Conservation (phyloP, 2,888 invertebrate genomes). For the Acleris cristana region DNA sequence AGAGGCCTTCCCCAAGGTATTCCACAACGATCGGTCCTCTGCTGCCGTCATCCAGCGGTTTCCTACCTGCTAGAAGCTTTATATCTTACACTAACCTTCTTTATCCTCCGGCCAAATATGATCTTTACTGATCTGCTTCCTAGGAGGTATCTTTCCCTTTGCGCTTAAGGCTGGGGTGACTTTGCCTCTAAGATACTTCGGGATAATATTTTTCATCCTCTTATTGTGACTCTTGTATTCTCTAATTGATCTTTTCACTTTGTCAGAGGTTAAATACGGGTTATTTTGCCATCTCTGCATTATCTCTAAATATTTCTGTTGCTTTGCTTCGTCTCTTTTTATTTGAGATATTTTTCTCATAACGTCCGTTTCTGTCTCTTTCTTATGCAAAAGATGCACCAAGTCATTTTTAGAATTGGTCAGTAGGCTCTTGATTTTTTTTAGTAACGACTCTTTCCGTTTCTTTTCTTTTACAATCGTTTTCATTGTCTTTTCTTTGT, state of each 20-base stretch:
- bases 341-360: slow-evolving; percentile 55
- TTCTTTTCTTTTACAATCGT: slow-evolving; percentile 16
- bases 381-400: slow-evolving; percentile 49
- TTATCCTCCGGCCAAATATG: no score
- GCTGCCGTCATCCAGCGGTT: no score
- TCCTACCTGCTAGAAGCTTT: no score
- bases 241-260: slow-evolving; percentile 52
- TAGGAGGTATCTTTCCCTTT: slow-evolving; percentile 19
- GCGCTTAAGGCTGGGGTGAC: slow-evolving; percentile 52
- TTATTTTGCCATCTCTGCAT: slow-evolving; percentile 64
- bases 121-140: slow-evolving; percentile 33
- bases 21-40: no score
- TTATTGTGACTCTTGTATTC: slow-evolving; percentile 43
- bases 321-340: slow-evolving; percentile 51
- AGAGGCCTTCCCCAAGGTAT: no score
- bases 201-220: slow-evolving; percentile 66
- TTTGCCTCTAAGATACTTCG: slow-evolving; percentile 64
- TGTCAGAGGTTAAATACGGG: slow-evolving; percentile 48
- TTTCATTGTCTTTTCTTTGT: slow-evolving; percentile 22
- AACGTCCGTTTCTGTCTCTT: slow-evolving; percentile 54
- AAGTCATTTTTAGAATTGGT: slow-evolving; percentile 59
- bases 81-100: no score
- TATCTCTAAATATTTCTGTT: slow-evolving; percentile 51
- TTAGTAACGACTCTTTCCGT: slow-evolving; percentile 58
- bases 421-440: slow-evolving; percentile 57